Evolutionary conservation across 2,797 vertebrate species (phyloP).

Genomic region (Holocentrus rufus): DNA sequence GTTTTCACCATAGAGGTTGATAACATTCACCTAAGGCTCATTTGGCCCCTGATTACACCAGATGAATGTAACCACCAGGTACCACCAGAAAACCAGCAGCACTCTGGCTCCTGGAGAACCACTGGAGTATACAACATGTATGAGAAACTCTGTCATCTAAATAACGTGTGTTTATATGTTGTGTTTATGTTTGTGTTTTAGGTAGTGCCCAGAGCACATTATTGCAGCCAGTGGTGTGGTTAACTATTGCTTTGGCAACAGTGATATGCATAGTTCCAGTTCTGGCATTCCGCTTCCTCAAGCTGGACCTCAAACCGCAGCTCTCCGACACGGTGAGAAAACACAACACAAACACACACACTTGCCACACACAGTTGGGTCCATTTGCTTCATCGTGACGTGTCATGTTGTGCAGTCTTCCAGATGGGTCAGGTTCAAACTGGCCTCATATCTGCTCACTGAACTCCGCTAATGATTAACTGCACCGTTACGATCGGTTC

Average conservation of each 20-base stretch:
- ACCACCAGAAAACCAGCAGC: too few species aligned
- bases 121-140: not conserved
- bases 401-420: not conserved
- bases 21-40: too few species aligned
- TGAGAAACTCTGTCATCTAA: not conserved
- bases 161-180: conserved; percentile 23
- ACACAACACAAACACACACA: conserved; percentile 18
- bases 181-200: conserved; percentile 66
- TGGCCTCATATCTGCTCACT: not conserved
- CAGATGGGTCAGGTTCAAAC: conserved; percentile 8
- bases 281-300: conserved; percentile 94
- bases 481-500: not conserved
- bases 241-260: conserved; percentile 91
- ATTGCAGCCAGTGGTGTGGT: conserved; percentile 91
- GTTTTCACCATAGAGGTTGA: too few species aligned
- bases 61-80: too few species aligned
- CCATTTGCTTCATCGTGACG: conserved; percentile 40
- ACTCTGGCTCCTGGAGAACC: too few species aligned
- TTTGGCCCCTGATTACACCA: too few species aligned
- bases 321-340: conserved; percentile 91
- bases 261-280: conserved; percentile 93
- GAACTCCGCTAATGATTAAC: conserved; percentile 56
- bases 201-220: conserved; percentile 91
- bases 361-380: conserved; percentile 25
- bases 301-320: conserved; percentile 91